Evolutionary conservation across 2,113 vertebrate species (phyloP).

Genomic region (Chaetura pelagica): DNA sequence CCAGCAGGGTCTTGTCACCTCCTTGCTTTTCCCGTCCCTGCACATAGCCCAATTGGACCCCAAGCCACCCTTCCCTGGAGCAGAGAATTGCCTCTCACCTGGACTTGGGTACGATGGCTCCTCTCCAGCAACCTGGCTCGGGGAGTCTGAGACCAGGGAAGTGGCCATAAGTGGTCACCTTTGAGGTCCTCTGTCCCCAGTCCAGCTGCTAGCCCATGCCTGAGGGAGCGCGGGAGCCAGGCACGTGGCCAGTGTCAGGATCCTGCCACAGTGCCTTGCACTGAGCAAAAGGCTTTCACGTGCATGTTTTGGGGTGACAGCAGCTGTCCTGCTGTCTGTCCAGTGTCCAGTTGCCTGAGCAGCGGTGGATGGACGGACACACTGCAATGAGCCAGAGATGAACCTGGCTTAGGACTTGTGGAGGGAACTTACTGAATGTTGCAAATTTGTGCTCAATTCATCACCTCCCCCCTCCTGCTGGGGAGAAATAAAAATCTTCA

Average conservation of each 20-base stretch:
- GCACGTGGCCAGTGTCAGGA: no score
- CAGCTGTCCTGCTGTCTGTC: neutral
- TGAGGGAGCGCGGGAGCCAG: neutral
- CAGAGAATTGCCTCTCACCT: rapidly evolving
- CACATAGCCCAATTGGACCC: neutral
- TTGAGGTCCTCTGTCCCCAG: neutral
- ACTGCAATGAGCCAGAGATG: rapidly evolving
- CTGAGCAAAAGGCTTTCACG: neutral
- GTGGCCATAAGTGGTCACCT: neutral
- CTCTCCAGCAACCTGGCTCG: neutral
- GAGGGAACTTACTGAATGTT: neutral
- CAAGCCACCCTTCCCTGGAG: neutral
- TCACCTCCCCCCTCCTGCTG: neutral
- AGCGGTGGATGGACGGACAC: neutral
- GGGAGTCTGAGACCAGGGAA: neutral
- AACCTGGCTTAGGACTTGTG: neutral
- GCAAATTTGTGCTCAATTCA: neutral
- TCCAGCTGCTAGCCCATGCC: rapidly evolving
- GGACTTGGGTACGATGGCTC: rapidly evolving
- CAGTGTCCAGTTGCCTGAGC: neutral
- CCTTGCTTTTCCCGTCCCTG: rapidly evolving
- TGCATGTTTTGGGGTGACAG: neutral
- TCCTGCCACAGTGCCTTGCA: no score
- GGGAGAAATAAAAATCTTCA: neutral
- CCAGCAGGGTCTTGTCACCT: rapidly evolving